A percentile compares a stretch with the other conserved stretches of the same genome.
phyloP scores from a whole-genome alignment of 2,797 vertebrate genomes.

The Pantherophis vulpinus region DNA sequence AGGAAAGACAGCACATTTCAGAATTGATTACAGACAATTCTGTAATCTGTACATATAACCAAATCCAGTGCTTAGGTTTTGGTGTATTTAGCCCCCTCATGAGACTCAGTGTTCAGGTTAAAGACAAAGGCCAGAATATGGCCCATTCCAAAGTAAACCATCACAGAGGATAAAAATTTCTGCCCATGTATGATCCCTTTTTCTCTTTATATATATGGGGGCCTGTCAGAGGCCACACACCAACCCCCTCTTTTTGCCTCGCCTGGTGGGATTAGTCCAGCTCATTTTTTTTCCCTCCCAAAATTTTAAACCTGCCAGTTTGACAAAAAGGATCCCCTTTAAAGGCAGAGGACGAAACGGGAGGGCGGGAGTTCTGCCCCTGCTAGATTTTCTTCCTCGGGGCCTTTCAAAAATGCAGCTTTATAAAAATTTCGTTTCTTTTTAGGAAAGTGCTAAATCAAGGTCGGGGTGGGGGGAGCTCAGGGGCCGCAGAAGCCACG shows the following conservation, averaged over 20 bases:
- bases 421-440: too few species aligned
- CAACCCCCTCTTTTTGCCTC: not conserved
- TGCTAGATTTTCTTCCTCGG: not conserved
- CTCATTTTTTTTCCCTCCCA: too few species aligned
- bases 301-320: not conserved
- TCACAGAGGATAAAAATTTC: not conserved
- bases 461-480: not conserved
- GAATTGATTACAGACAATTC: not conserved
- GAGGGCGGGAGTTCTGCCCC: not conserved
- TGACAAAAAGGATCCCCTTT: not conserved
- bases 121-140: not conserved
- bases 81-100: not conserved
- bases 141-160: not conserved
- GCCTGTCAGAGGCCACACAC: not conserved
- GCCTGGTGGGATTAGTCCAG: not conserved
- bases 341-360: not conserved
- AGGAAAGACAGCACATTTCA: not conserved
- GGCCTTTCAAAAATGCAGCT: not conserved
- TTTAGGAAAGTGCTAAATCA: not conserved
- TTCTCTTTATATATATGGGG: not conserved
- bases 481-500: not conserved
- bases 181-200: not conserved
- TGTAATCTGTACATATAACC: not conserved
- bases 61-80: not conserved
- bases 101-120: not conserved